These are phyloP conservation scores for Chrysochloris asiatica DNA, from an alignment of 2,113 vertebrate genomes.

Conservation along the genomic window DNA sequence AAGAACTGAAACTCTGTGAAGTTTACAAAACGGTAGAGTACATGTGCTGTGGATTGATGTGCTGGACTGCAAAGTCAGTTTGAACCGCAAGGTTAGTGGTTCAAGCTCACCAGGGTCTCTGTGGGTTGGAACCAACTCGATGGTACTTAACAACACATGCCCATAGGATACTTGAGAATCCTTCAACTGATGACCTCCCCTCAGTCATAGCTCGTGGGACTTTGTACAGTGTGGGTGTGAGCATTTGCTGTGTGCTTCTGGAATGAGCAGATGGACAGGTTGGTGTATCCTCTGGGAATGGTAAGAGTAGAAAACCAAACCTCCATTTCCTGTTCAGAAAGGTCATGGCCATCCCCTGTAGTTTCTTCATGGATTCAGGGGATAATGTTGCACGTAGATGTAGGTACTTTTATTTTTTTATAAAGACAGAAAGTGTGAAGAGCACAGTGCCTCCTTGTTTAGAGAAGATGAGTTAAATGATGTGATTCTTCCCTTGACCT, in stretches of 20 bases:
- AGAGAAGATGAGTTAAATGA: neutral
- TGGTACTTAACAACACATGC: no score
- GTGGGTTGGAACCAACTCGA: no score
- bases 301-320: neutral
- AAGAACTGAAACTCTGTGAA: neutral
- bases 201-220: neutral
- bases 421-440: neutral
- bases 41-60: no score
- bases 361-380: neutral
- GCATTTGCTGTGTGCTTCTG: neutral
- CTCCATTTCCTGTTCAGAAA: neutral
- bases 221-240: neutral
- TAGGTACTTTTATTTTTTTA: neutral
- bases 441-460: neutral
- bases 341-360: neutral
- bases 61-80: no score
- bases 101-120: no score
- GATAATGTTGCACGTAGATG: neutral
- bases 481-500: no score
- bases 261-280: neutral
- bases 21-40: neutral
- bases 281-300: neutral
- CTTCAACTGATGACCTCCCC: neutral
- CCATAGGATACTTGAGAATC: neutral
- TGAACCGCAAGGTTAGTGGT: no score